phyloP scores from a whole-genome alignment of 2,888 invertebrate genomes.

The Leistus spinibarbis region DNA sequence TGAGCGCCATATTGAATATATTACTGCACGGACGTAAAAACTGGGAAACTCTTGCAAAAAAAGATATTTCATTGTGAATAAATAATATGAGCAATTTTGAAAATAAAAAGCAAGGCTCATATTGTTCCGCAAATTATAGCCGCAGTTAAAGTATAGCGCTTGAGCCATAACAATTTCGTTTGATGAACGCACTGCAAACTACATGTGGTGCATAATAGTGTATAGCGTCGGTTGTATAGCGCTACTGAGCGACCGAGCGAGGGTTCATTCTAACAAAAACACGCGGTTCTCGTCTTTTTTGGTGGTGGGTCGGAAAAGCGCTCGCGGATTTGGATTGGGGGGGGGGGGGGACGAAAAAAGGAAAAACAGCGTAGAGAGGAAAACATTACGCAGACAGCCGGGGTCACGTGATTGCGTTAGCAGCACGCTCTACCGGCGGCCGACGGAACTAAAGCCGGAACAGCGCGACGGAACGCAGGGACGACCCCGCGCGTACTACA shows the following conservation, averaged over 20 bases:
- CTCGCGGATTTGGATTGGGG: conserved; percentile 43
- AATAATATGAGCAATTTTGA: conserved; percentile 26
- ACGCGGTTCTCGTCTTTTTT: conserved; percentile 44
- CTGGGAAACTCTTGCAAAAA: too few relatives aligned
- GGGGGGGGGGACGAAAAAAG: conserved; percentile 48
- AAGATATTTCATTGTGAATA: too few relatives aligned
- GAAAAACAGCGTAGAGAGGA: conserved; percentile 50
- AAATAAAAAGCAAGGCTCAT: conserved; percentile 44
- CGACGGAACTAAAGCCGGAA: conserved; percentile 50
- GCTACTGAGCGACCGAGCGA: too few relatives aligned
- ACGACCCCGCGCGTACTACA: conserved; percentile 6
- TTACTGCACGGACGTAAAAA: background rate
- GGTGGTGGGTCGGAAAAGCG: conserved; percentile 48
- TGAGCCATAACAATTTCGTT: background rate
- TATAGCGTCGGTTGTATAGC: background rate
- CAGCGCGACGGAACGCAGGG: conserved; percentile 2
- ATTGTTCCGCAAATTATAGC: conserved; percentile 38
- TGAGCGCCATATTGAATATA: background rate
- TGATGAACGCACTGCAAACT: background rate
- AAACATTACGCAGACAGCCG: conserved; percentile 55
- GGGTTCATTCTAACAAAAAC: conserved; percentile 2
- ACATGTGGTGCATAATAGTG: background rate
- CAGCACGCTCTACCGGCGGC: conserved; percentile 52
- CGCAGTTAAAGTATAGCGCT: background rate
- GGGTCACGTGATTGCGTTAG: conserved; percentile 59